phyloP scores from a whole-genome alignment of 2,888 invertebrate species.

The Notocelia uddmanniana region DNA sequence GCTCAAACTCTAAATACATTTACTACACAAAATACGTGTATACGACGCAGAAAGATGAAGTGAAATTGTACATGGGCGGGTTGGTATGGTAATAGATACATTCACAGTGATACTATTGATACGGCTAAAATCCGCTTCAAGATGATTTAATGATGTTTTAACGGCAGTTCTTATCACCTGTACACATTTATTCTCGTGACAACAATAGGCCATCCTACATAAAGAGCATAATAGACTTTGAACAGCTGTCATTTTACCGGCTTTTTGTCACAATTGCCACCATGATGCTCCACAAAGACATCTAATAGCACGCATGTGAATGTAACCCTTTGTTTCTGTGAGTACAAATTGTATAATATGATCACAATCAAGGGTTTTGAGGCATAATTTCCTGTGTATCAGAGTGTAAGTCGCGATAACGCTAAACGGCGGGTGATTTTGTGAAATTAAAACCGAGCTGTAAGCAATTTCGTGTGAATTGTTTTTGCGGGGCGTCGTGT shows the following conservation, averaged over 20 bases:
- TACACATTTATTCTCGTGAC: constrained; percentile 29
- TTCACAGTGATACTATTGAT: neutral
- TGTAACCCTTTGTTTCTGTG: constrained; percentile 59
- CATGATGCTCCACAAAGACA: constrained; percentile 58
- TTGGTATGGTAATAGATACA: neutral
- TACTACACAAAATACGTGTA: neutral
- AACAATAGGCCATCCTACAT: constrained; percentile 34
- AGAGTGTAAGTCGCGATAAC: constrained; percentile 1
- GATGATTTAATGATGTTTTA: constrained; percentile 30
- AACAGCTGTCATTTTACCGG: constrained; percentile 50
- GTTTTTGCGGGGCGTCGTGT: constrained; percentile 53
- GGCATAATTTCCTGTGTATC: constrained; percentile 28
- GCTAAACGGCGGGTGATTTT: constrained; percentile 48
- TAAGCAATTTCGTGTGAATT: constrained; percentile 54
- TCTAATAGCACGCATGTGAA: constrained; percentile 62
- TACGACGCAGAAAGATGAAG: neutral
- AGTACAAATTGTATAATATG: constrained; percentile 30
- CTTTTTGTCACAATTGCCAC: constrained; percentile 54
- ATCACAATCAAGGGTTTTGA: constrained; percentile 32
- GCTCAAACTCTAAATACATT: neutral
- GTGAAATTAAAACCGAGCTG: constrained; percentile 47
- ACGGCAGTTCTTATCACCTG: constrained; percentile 30
- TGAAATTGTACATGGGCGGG: neutral
- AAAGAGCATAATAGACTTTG: constrained; percentile 45
- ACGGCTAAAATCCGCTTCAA: constrained; percentile 6